A percentile compares a stretch with the other conserved stretches of the same genome.
Evolutionary conservation across 2,888 invertebrate genomes (phyloP).

Genomic region (Stenodera caucasica): DNA sequence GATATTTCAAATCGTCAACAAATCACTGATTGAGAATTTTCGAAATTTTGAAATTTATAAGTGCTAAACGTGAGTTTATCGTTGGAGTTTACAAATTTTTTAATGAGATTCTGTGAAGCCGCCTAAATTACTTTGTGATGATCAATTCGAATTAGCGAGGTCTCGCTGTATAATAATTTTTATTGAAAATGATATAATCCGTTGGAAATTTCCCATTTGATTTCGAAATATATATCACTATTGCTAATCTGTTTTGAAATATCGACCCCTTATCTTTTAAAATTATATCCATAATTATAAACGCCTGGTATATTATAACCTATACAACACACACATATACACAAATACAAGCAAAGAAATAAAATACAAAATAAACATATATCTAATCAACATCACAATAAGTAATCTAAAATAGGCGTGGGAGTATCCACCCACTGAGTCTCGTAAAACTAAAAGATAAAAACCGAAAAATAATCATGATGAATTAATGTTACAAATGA

Average conservation of each 20-base stretch:
- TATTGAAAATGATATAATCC: background rate
- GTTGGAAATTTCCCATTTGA: background rate
- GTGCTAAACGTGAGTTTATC: no score
- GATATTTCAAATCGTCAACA: no score
- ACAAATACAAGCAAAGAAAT: slow-evolving; percentile 17
- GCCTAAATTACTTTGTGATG: no score
- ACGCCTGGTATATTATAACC: slow-evolving; percentile 10
- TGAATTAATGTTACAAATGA: slow-evolving; percentile 42
- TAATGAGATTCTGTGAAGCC: no score
- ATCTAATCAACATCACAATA: slow-evolving; percentile 52
- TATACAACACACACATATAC: background rate
- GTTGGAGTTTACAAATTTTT: no score
- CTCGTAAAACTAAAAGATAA: slow-evolving; percentile 46
- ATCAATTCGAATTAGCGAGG: no score
- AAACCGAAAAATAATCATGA: slow-evolving; percentile 42
- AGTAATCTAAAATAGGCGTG: slow-evolving; percentile 52
- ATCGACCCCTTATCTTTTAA: slow-evolving; percentile 19
- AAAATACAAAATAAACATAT: slow-evolving; percentile 36
- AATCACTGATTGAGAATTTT: no score
- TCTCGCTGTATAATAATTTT: background rate
- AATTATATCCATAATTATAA: slow-evolving; percentile 28
- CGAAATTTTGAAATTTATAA: no score
- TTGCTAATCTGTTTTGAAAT: slow-evolving; percentile 19
- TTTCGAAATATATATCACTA: background rate
- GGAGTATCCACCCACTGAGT: slow-evolving; percentile 47